phyloP scores from a whole-genome alignment of 2,888 invertebrate species.

The Brenthis ino region DNA sequence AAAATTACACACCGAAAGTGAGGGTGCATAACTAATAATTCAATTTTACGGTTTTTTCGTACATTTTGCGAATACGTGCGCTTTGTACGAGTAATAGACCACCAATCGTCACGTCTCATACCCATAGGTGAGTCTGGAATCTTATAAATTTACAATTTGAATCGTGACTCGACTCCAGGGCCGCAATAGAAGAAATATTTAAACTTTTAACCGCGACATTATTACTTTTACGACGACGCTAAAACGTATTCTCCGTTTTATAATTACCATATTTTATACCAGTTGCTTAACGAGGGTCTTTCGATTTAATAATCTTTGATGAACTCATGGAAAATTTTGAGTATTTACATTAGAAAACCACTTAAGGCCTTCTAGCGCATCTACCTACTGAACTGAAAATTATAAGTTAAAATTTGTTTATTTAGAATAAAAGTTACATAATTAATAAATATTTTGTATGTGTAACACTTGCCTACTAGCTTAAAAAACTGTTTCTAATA shows the following conservation, averaged over 20 bases:
- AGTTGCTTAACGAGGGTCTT: not conserved
- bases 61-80: not conserved
- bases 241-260: slow-evolving; percentile 7
- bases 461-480: too few relatives aligned
- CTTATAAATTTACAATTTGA: slow-evolving; percentile 47
- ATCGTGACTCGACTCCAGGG: slow-evolving; percentile 46
- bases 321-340: not conserved
- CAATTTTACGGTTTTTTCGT: not conserved
- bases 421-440: too few relatives aligned
- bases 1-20: too few relatives aligned
- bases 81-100: not conserved
- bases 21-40: not conserved
- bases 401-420: too few relatives aligned
- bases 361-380: too few relatives aligned
- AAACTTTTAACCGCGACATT: slow-evolving; percentile 35
- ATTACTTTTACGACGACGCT: slow-evolving; percentile 32
- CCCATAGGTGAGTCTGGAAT: slow-evolving; percentile 42
- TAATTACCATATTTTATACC: slow-evolving; percentile 18
- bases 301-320: slow-evolving; percentile 1
- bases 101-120: slow-evolving; percentile 28
- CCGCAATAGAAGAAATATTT: slow-evolving; percentile 34
- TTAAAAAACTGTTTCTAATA: too few relatives aligned
- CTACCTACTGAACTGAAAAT: too few relatives aligned
- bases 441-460: too few relatives aligned
- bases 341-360: not conserved